A percentile compares a stretch with the other conserved stretches of the same genome.
phyloP scores from a whole-genome alignment of 1,140 invertebrate genomes.

The Conus ventricosus region DNA sequence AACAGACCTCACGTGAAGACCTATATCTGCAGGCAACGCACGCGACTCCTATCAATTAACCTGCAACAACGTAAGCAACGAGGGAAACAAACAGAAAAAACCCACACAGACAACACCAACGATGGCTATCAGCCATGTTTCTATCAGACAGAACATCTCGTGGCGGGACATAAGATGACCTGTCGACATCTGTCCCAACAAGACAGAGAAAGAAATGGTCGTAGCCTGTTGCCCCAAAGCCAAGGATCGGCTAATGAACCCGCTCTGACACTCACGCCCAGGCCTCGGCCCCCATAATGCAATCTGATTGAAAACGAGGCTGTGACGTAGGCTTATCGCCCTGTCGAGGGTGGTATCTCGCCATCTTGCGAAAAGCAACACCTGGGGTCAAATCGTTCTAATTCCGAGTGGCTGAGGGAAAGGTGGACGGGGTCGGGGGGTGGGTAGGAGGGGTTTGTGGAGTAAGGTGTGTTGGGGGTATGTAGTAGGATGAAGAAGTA shows the following conservation, averaged over 20 bases:
- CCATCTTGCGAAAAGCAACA: background rate
- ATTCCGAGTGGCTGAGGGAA: background rate
- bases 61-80: no score
- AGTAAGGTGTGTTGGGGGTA: no score
- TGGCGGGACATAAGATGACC: no score
- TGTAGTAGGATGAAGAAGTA: no score
- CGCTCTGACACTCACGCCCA: background rate
- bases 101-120: no score
- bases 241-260: background rate
- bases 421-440: background rate
- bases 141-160: background rate
- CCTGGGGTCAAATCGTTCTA: constrained; percentile 2
- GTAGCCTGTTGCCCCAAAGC: background rate
- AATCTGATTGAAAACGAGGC: constrained; percentile 3
- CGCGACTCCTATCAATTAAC: no score
- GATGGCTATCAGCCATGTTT: background rate
- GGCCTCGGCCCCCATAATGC: background rate
- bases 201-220: background rate
- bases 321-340: background rate
- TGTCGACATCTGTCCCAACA: no score
- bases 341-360: background rate
- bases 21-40: no score
- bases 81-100: no score
- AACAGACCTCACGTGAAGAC: no score
- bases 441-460: background rate